A percentile compares a stretch with the other conserved stretches of the same genome.
Evolutionary conservation across 2,113 vertebrate genomes (phyloP).

Genomic region (Chloroceryle aenea): DNA sequence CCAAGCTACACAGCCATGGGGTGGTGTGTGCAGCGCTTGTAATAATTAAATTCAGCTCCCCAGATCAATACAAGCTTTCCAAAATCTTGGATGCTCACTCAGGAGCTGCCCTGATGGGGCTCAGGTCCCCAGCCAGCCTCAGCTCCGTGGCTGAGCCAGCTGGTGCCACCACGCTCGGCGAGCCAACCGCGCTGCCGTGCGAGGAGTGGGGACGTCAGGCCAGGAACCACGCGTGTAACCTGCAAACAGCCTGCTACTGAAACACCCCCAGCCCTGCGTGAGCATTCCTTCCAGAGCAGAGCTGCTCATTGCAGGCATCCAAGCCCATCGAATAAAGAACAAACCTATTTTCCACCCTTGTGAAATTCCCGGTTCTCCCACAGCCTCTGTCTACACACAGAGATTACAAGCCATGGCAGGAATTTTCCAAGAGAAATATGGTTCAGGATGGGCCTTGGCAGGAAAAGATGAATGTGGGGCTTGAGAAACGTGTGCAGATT

Average conservation of each 20-base stretch:
- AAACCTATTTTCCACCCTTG: neutral
- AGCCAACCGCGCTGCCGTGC: neutral
- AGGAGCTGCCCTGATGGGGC: neutral
- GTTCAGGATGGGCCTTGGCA: constrained; percentile 33
- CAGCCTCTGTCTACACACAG: neutral
- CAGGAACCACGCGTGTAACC: accelerated
- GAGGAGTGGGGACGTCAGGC: accelerated
- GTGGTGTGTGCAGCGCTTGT: neutral
- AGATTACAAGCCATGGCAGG: neutral
- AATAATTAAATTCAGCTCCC: neutral
- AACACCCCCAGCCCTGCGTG: neutral
- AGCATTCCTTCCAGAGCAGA: neutral
- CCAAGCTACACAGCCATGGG: neutral
- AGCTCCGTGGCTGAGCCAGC: neutral
- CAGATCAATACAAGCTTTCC: neutral
- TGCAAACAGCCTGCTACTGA: neutral
- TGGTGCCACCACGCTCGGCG: accelerated
- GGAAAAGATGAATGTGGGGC: neutral
- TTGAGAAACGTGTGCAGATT: constrained; percentile 32
- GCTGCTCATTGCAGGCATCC: neutral
- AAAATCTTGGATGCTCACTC: neutral
- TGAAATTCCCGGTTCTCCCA: neutral
- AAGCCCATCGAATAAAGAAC: neutral
- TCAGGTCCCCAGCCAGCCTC: neutral
- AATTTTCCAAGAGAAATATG: neutral